Base-by-base conservation (phyloP, 2,888 invertebrate species). In the Lottia gigantea region DNA sequence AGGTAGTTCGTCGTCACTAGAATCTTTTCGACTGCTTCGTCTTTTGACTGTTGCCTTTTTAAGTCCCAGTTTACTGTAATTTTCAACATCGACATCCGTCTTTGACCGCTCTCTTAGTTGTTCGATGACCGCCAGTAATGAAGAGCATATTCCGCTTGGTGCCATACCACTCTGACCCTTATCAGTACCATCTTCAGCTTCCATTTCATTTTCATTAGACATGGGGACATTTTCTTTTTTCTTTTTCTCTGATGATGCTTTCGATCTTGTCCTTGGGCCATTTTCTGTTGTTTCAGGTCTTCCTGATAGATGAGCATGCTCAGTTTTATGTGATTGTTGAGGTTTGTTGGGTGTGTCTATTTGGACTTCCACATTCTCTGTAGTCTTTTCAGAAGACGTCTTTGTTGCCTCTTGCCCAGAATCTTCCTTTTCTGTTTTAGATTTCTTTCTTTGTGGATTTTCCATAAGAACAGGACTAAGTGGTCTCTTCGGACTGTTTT, bases 101-200 rank as follows among this genome's bases (percentile, higher is more conserved):
- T 76, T 77, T 2, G 81, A 76, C 45, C 80, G 71, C 74, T 87
- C 86, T 61, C 87, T 74, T 8, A 88, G 73, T 70, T 88, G 87
- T 72, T 87, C 88, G 72, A 88, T 88, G 31, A 87, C 88, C 8
- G 87, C 87, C 31, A 88, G 75, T 15, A 88, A 76, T n/a, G 87
- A 86, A 12, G 86, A 85, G 46, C 87, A 86, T 65, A 88, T 88
- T 4, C 87, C 87, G n/a, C 26, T 7, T 12, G 49, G 31, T 26
- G 40, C 31, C 16, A 6, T 25, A 31, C 66, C 65, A 45, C 65
- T 46, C 15, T 55, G 19, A 12, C 23, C 19, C 4, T 55, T 23
- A 19, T n/a, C 19, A 19, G 19, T n/a, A 8, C 8, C 55, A 12
- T 31, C 26, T 66, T 55, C 55, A 12, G 11, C 47, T 19, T 23